A percentile compares a stretch with the other conserved stretches of the same genome.
phyloP scores from a whole-genome alignment of 2,797 vertebrate species.

The Diplodus sargus region DNA sequence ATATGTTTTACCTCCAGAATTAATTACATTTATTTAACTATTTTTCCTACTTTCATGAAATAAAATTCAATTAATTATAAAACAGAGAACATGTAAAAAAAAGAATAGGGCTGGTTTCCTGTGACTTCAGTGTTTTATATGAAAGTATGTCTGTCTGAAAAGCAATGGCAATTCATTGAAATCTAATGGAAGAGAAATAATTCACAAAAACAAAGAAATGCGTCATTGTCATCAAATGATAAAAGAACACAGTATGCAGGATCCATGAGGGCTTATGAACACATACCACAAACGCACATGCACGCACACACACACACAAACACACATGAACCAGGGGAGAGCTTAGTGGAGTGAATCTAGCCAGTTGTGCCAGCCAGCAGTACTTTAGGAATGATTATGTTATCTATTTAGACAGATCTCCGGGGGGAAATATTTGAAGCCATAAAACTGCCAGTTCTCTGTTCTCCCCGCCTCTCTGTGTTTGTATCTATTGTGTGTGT shows the following conservation, averaged over 20 bases:
- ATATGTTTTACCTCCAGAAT: not conserved
- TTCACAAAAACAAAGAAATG: too few species aligned
- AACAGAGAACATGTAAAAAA: not conserved
- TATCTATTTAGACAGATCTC: slow-evolving; percentile 78
- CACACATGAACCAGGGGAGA: slow-evolving; percentile 22
- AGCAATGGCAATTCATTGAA: not conserved
- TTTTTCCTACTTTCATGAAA: not conserved
- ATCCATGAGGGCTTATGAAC: slow-evolving; percentile 9
- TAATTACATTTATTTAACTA: not conserved
- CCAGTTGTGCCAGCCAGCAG: slow-evolving; percentile 58
- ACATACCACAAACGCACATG: slow-evolving; percentile 26
- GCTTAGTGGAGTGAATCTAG: slow-evolving; percentile 52
- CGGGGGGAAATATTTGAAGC: slow-evolving; percentile 67
- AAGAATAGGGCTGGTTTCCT: not conserved
- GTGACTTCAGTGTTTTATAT: not conserved
- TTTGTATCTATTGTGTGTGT: slow-evolving; percentile 10
- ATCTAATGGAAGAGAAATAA: not conserved
- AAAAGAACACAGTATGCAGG: slow-evolving; percentile 18
- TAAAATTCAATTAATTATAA: not conserved
- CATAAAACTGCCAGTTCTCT: slow-evolving; percentile 72
- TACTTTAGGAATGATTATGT: slow-evolving; percentile 72
- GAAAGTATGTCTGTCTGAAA: not conserved
- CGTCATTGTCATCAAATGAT: not conserved
- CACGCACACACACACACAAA: slow-evolving; percentile 34
- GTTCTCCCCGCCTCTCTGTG: slow-evolving; percentile 12